Conservation (phyloP, 2,113 vertebrate species). For the Pseudopodoces humilis region DNA sequence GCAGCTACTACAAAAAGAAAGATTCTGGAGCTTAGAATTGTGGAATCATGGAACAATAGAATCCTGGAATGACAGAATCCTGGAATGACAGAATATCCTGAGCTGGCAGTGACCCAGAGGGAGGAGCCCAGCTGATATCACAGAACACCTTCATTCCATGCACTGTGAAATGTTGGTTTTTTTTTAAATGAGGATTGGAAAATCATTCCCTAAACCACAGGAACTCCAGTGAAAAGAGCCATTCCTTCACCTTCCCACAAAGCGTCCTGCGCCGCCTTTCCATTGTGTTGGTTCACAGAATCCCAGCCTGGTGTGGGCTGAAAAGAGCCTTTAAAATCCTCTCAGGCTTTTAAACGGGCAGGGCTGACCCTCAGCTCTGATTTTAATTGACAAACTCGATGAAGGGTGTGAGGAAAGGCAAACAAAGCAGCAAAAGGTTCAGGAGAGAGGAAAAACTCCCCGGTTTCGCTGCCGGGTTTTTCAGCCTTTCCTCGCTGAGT, state of each 20-base stretch:
- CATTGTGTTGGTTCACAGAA: neutral
- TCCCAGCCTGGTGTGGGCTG: neutral
- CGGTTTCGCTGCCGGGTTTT: neutral
- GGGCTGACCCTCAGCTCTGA: neutral
- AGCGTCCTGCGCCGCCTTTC: neutral
- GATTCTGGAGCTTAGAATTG: neutral
- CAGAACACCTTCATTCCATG: fast-evolving
- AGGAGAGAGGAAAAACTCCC: fast-evolving
- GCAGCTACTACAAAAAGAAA: neutral
- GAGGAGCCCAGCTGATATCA: fast-evolving
- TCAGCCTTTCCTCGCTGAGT: constrained; percentile 22
- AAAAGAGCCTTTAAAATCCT: neutral
- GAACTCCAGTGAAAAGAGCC: neutral
- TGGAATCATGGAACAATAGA: fast-evolving
- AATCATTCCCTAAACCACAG: neutral
- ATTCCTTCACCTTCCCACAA: fast-evolving
- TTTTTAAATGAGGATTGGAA: neutral
- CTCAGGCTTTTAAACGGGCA: fast-evolving
- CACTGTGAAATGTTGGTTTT: fast-evolving
- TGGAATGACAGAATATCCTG: neutral
- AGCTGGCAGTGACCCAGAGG: neutral
- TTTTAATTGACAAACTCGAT: neutral
- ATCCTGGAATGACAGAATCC: neutral
- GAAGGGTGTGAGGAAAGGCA: neutral
- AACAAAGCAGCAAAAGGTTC: neutral